Percentiles rank a stretch among this genome's conserved stretches.
Evolutionary conservation across 1,140 invertebrate species (phyloP).

Genomic region (Eumaeus atala): DNA sequence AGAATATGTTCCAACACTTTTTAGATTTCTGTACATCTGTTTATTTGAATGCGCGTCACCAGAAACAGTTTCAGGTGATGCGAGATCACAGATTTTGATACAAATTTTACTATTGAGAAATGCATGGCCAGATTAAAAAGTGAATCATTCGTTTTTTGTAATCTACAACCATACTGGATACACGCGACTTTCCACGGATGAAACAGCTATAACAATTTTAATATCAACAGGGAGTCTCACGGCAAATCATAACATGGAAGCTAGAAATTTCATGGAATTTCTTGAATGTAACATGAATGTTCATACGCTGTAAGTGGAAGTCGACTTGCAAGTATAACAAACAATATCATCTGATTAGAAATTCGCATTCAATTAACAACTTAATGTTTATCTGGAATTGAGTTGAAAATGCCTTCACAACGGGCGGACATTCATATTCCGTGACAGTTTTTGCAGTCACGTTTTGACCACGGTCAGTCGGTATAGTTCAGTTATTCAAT

Average conservation of each 20-base stretch:
- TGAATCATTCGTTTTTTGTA: no score
- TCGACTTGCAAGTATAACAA: conserved; percentile 21
- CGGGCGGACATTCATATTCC: conserved; percentile 36
- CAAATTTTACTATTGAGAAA: no score
- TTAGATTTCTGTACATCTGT: no score
- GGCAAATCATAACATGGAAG: neutral
- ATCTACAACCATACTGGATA: no score
- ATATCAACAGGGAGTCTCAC: no score
- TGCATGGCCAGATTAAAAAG: no score
- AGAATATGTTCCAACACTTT: no score
- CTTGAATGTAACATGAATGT: conserved; percentile 18
- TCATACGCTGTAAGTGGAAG: conserved; percentile 24
- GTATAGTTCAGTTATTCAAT: conserved; percentile 37
- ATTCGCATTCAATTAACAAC: conserved; percentile 14
- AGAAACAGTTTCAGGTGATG: no score
- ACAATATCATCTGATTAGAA: conserved; percentile 26
- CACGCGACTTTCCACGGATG: no score
- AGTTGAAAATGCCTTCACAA: conserved; percentile 24
- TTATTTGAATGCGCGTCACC: no score
- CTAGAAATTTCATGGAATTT: conserved; percentile 1
- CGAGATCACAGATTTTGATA: no score
- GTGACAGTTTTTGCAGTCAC: conserved; percentile 49
- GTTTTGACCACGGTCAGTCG: conserved; percentile 36
- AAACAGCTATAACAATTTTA: no score
- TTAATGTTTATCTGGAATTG: conserved; percentile 14